These are phyloP conservation scores for Anguilla anguilla DNA, from an alignment of 2,797 vertebrate genomes.

Conservation along the genomic window DNA sequence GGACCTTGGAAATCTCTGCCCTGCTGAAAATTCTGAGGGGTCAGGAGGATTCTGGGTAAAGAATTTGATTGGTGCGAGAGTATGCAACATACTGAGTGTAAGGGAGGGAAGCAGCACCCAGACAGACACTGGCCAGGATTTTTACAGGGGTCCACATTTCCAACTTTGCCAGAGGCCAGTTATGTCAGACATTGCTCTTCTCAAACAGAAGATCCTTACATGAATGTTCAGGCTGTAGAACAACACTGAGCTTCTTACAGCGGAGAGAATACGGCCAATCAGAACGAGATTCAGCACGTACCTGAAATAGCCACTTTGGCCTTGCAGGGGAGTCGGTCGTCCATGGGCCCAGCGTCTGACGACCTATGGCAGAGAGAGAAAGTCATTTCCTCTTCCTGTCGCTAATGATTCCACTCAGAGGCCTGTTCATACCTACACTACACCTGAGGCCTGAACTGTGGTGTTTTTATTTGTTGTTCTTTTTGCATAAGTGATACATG, in stretches of 20 bases:
- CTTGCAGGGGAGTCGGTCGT: slow-evolving; percentile 84
- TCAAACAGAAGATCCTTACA: neutral
- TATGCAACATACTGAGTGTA: neutral
- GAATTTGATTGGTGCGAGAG: neutral
- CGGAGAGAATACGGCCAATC: neutral
- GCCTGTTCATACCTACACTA: neutral
- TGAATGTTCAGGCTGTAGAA: neutral
- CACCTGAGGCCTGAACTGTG: neutral
- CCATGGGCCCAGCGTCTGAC: slow-evolving; percentile 75
- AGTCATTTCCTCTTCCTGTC: neutral
- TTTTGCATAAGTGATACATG: neutral
- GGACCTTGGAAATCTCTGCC: neutral
- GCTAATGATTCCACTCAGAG: too few relatives aligned
- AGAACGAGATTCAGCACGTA: slow-evolving; percentile 45
- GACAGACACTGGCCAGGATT: neutral
- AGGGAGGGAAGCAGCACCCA: neutral
- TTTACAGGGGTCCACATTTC: neutral
- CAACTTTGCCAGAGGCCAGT: neutral
- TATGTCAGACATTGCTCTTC: neutral
- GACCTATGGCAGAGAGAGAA: slow-evolving; percentile 66
- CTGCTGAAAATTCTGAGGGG: slow-evolving; percentile 14
- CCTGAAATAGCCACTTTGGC: slow-evolving; percentile 90
- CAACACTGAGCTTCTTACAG: neutral
- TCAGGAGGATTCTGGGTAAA: neutral
- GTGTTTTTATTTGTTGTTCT: neutral